These are phyloP conservation scores for Sycobia sp. DNA, from an alignment of 1,140 invertebrate genomes.

Conservation along the genomic window DNA sequence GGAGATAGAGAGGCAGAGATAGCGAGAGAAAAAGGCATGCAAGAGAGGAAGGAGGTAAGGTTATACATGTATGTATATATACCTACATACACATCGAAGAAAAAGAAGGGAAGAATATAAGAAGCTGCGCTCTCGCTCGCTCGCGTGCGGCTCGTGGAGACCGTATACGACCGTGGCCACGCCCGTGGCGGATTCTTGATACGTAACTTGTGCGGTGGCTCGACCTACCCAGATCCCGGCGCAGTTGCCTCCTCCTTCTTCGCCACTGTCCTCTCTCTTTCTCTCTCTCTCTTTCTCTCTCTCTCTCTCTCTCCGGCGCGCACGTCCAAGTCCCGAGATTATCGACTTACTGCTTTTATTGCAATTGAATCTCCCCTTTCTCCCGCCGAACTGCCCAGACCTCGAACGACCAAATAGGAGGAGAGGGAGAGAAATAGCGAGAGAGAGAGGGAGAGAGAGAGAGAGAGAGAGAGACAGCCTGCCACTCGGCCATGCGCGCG, in stretches of 20 bases:
- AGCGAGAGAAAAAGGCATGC: conserved; percentile 35
- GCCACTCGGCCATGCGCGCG: conserved; percentile 16
- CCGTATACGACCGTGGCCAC: conserved; percentile 53
- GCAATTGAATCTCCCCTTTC: conserved; percentile 59
- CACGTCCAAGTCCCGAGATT: conserved; percentile 40
- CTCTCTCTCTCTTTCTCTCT: conserved; percentile 4
- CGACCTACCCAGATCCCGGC: conserved; percentile 54
- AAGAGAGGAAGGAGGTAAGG: conserved; percentile 13
- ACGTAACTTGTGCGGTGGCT: conserved; percentile 62
- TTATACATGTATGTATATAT: no score
- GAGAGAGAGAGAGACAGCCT: conserved; percentile 17
- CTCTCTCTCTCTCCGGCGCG: neutral
- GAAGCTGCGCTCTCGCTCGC: conserved; percentile 42
- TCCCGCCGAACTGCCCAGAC: conserved; percentile 28
- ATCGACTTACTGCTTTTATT: conserved; percentile 56
- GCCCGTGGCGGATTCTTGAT: conserved; percentile 62
- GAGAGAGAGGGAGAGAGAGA: neutral
- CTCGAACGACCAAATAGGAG: conserved; percentile 5
- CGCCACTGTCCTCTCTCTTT: conserved; percentile 20
- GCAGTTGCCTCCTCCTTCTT: conserved; percentile 38
- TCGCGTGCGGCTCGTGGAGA: conserved; percentile 1
- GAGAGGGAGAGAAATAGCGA: no score
- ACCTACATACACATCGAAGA: no score
- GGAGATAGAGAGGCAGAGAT: conserved; percentile 21
- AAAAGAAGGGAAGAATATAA: conserved; percentile 42